Evolutionary conservation across 2,888 invertebrate species (phyloP), one percentile per base, ranked within the genome.

Genomic region (Synanthedon andrenaeformis): DNA sequence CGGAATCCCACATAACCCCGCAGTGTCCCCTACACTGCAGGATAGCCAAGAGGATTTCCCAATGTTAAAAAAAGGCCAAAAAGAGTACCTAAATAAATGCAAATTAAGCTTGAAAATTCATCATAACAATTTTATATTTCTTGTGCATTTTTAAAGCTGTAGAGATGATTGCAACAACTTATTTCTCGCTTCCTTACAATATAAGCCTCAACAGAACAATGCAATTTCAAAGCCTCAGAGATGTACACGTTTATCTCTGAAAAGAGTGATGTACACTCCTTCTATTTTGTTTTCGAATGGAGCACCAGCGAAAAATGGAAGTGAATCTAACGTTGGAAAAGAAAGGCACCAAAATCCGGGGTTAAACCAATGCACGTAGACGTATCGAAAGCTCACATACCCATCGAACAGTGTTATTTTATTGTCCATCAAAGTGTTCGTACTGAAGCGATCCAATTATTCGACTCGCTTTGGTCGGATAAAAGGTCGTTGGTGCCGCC

Each of bases 361-460:
- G 58, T 58, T 61, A 60, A 69, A 62, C 57, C 58, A 54, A 61
- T 61, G 63, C 63, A 61, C 64, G 68, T 63, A 66, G 66, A 62
- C 65, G 63, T 63, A 62, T 65, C 70, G 61, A 58, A 63, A 62
- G 59, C 57, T 53, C 58, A 59, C 60, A 54, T 64, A 62, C 57
- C 59, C 57, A 65, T 64, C 62, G 59, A 45, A 45, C 67, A 64
- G 61, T 69, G 68, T 63, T 68, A 66, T 70, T 76, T 74, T 74
- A 74, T 70, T 67, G 63, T 60, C 67, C 60, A 67, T 73, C 70
- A 72, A 69, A 67, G 62, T 64, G 63, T 65, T 64, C 62, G 66
- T 63, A 62, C 57, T 65, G 62, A 62, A 65, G 64, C 67, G 62
- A 72, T 64, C 62, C 65, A 69, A 72, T 76, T 72, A 70, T 71